Conservation (phyloP, 2,888 invertebrate species). For the Phaedon cochleariae region DNA sequence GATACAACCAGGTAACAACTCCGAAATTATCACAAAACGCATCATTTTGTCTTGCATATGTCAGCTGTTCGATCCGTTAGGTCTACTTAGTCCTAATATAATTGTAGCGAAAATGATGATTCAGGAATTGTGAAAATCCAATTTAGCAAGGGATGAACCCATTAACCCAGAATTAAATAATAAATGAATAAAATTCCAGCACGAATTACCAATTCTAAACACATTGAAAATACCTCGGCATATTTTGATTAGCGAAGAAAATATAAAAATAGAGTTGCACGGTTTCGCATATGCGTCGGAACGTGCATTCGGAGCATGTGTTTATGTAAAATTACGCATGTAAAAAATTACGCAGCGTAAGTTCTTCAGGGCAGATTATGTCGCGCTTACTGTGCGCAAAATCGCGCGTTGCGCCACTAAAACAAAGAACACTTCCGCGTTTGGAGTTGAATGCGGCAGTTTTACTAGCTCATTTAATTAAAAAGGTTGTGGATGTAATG, state of each 20-base stretch:
- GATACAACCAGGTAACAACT: not conserved
- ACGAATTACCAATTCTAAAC: conserved; percentile 6
- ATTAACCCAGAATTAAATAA: not conserved
- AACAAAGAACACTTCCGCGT: conserved; percentile 8
- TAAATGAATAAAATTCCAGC: not conserved
- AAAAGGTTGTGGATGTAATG: not conserved
- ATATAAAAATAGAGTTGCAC: conserved; percentile 7
- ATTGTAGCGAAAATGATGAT: conserved; percentile 9
- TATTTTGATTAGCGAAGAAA: not conserved
- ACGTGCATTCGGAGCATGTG: conserved; percentile 14
- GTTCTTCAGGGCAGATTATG: conserved; percentile 1
- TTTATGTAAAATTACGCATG: too few relatives aligned
- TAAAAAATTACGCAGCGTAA: conserved; percentile 3
- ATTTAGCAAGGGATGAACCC: not conserved
- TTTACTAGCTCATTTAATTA: not conserved
- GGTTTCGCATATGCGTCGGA: conserved; percentile 15
- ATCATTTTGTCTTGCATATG: too few relatives aligned
- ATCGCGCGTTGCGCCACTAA: conserved; percentile 17
- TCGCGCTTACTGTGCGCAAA: conserved; percentile 12
- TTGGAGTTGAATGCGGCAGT: conserved; percentile 6
- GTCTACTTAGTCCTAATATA: too few relatives aligned
- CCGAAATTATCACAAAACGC: too few relatives aligned
- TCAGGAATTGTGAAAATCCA: not conserved
- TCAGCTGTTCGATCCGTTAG: too few relatives aligned
- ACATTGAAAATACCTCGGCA: conserved; percentile 2